Base-by-base conservation (phyloP, 2,113 vertebrate species). In the Cochlearius cochlearius region DNA sequence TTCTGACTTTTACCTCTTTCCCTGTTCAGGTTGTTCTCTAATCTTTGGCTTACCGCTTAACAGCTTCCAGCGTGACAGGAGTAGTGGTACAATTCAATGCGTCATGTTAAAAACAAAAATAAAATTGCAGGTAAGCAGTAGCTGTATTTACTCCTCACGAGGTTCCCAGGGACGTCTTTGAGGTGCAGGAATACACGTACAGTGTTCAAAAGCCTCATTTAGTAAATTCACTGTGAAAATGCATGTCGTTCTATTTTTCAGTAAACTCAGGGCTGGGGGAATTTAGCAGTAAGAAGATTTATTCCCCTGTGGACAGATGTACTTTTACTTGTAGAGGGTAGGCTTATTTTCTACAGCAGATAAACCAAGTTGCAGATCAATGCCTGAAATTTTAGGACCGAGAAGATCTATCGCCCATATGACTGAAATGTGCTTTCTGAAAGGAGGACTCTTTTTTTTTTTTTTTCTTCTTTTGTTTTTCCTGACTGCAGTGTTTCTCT, bases 161-260 rank as follows among this genome's bases (percentile, higher is more conserved):
- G 58, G 41, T n/a, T 73, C 55, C 34, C 50, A 25, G 50, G 27
- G 67, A 15, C 5, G 39, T 55, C 27, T 45, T 5, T 0, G 14
- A 68, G 52, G 18, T 26, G 15, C 71, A 64, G 47, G 25, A 47
- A 58, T 14, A 66, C 34, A 85, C 36, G 13, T 7, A 21, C 15
- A 26, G 45, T 72, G 32, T 25, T 56, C 8, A 90, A 41, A 43
- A 36, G 79, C 88, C 76, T 92, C 56, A 10, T 45, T 60, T 22
- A 41, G 66, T 86, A 26, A n/a, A 86, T 49, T 64, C 94, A 94
- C 96, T 97, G 95, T 97, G 97, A 98, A 96, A 84, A 93, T 74
- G n/a, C 34, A 39, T 12, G 12, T 75, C 74, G 74, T 89, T 22
- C 16, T 49, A 7, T 75, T 89, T 85, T 72, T 91, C 86, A 92